Base-by-base conservation (phyloP, 2,888 invertebrate genomes). In the Auanema sp. region DNA sequence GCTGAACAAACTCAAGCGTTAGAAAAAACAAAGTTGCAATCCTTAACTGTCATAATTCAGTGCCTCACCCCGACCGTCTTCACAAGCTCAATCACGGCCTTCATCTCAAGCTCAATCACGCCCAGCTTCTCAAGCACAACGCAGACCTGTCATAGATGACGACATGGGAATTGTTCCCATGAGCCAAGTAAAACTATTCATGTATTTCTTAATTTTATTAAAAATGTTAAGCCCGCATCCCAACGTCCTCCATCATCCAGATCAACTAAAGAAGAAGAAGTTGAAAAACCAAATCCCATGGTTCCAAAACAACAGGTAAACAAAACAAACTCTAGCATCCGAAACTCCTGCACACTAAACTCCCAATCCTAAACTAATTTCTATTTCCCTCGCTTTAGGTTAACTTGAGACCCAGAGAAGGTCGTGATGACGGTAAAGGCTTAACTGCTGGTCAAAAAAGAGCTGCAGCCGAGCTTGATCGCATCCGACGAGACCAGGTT, bases 381-480 rank as follows among this genome's bases (percentile, higher is more conserved):
- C 61, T 52, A 41, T 52, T 51, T 47, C n/a, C 18, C 21, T 12
- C 5, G 2, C 1, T 54, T 66, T 58, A 75, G 75, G 76, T 78
- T 3, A 57, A 66, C 14, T 58, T 78, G 42, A 59, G 65, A 42
- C 71, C 77, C 0, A 59, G 74, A 24, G 74, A 64, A 6, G 69
- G 75, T 3, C 69, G 76, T n/a, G 79, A 79, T 54, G 78, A 67
- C 33, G 80, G 73, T 16, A 77, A 68, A 2, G 53, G 71, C 8
- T 61, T 62, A 60, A 81, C 79, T 18, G 68, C 80, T 10, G 82
- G 82, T 21, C 82, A 82, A 66, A 58, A 68, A 57, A 64, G 82
- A 51, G 82, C 82, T 4, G 81, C 82, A 3, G 78, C 79, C 24
- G 82, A 80, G 52, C 61, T 80, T 54, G 80, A 80, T n/a, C 64